These are phyloP conservation scores for Eumeta japonica DNA, from an alignment of 1,140 invertebrate species.

Conservation along the genomic window DNA sequence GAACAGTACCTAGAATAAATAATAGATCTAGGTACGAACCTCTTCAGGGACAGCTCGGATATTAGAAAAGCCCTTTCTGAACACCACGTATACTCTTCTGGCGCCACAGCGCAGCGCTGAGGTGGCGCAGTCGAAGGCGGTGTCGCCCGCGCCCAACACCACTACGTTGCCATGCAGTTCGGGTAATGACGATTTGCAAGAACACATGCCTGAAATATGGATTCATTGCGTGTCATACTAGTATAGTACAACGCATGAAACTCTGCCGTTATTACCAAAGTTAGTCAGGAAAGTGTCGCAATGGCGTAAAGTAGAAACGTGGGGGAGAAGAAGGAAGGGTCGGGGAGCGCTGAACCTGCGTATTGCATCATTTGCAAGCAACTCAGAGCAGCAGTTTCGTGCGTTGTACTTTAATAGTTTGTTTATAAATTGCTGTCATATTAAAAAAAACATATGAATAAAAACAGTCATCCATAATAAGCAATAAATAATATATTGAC, in stretches of 20 bases:
- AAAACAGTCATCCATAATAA: no score
- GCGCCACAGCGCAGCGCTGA: constrained; percentile 95
- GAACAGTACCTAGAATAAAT: background rate
- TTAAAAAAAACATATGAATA: no score
- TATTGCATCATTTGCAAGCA: no score
- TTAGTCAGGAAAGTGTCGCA: no score
- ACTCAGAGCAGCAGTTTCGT: no score
- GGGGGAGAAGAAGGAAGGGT: no score
- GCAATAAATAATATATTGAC: no score
- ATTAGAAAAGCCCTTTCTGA: constrained; percentile 88
- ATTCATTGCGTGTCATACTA: constrained; percentile 1
- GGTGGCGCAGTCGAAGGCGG: constrained; percentile 98
- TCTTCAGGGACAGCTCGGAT: constrained; percentile 97
- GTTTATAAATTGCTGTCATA: background rate
- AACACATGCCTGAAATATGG: constrained; percentile 69
- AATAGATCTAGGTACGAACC: constrained; percentile 55
- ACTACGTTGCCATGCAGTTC: constrained; percentile 82
- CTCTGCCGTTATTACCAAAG: background rate
- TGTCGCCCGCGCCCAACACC: constrained; percentile 95
- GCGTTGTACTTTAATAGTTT: background rate
- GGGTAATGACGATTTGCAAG: constrained; percentile 74
- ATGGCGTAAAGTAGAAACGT: no score
- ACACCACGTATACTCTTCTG: constrained; percentile 86
- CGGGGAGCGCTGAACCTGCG: no score
- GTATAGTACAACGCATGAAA: no score